These are phyloP conservation scores for Paraescarpia echinospica DNA, from an alignment of 1,140 invertebrate species.

Conservation along the genomic window DNA sequence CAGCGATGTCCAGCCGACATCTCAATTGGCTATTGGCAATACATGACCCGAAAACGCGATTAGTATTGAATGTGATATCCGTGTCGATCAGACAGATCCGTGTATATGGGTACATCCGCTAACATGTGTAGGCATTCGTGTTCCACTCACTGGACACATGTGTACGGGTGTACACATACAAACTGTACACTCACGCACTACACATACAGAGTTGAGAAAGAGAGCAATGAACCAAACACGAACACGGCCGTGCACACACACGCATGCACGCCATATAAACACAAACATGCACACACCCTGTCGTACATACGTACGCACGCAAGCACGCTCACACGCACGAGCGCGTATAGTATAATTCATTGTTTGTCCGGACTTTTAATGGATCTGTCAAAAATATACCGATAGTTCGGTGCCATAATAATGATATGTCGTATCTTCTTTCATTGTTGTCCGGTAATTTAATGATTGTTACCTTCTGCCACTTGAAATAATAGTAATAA, in stretches of 20 bases:
- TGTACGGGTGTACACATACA: not conserved
- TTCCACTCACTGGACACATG: not conserved
- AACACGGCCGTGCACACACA: not conserved
- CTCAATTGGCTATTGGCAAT: conserved; percentile 1
- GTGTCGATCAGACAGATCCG: not conserved
- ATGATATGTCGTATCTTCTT: too few species aligned
- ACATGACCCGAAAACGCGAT: not conserved
- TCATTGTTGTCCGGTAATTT: too few species aligned
- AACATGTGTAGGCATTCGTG: not conserved
- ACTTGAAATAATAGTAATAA: too few species aligned
- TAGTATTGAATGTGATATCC: not conserved
- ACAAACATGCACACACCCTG: too few species aligned
- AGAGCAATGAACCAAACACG: too few species aligned
- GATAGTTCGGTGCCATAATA: too few species aligned
- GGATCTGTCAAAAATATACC: too few species aligned
- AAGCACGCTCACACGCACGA: not conserved
- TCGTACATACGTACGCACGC: not conserved
- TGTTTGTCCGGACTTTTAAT: too few species aligned
- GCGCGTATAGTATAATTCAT: too few species aligned
- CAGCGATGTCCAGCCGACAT: not conserved
- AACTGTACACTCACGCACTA: not conserved
- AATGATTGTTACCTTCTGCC: too few species aligned
- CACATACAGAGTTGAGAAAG: too few species aligned
- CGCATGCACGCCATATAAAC: not conserved
- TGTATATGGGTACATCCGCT: not conserved